Conservation (phyloP, 2,113 vertebrate genomes). For the Mus spicilegus region DNA sequence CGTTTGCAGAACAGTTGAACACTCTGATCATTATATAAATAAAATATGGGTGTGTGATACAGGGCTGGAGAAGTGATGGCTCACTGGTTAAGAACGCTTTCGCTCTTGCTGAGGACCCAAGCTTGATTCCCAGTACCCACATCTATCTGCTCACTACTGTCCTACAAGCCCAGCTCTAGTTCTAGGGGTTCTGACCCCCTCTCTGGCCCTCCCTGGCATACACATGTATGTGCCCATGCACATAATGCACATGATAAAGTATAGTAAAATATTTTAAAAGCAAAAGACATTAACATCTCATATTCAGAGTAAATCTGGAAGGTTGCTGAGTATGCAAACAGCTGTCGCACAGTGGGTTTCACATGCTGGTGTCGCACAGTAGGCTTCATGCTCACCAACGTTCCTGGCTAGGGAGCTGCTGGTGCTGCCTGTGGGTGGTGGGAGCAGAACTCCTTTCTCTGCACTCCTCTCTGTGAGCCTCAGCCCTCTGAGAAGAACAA, state of each 20-base stretch:
- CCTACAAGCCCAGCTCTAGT: not conserved
- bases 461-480: not conserved
- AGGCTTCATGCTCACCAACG: not conserved
- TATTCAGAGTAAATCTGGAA: not conserved
- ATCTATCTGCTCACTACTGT: not conserved
- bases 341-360: not conserved
- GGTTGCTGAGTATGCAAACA: not conserved
- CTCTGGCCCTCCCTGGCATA: not conserved
- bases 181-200: no score
- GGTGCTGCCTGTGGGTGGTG: not conserved
- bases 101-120: not conserved
- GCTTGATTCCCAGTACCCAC: not conserved
- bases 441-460: not conserved
- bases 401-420: not conserved
- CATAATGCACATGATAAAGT: not conserved
- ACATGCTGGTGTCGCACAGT: not conserved
- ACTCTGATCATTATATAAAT: not conserved
- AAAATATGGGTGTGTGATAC: not conserved
- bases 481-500: not conserved
- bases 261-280: not conserved
- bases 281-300: not conserved
- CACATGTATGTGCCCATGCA: not conserved
- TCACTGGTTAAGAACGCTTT: not conserved
- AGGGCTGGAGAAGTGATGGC: not conserved
- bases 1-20: not conserved